These are phyloP conservation scores for Rostratula benghalensis DNA, from an alignment of 2,113 vertebrate species.

Conservation along the genomic window DNA sequence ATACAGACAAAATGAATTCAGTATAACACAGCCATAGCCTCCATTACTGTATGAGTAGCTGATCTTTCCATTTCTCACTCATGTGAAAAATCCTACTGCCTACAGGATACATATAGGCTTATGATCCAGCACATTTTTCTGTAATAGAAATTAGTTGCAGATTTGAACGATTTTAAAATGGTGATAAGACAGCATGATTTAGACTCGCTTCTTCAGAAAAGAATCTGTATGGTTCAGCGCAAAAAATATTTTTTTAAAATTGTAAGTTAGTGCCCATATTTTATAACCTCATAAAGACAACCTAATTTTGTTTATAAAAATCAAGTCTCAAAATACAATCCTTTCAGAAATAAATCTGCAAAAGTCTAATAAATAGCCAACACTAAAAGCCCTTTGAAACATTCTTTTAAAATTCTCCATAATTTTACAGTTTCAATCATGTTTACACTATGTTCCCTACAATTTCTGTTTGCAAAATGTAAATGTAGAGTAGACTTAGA, in stretches of 20 bases:
- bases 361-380: neutral
- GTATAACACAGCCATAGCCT: neutral
- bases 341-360: neutral
- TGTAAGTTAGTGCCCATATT: neutral
- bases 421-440: neutral
- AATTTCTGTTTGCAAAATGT: neutral
- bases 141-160: neutral
- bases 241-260: neutral
- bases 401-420: neutral
- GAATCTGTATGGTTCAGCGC: fast-evolving
- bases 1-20: neutral
- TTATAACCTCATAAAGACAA: neutral
- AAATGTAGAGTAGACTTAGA: neutral
- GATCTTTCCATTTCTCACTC: neutral
- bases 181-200: neutral
- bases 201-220: neutral
- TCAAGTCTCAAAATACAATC: neutral
- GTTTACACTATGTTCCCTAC: neutral
- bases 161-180: neutral
- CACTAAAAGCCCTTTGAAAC: neutral
- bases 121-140: constrained; percentile 29
- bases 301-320: neutral
- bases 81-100: neutral
- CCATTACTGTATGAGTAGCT: neutral
- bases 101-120: neutral